Evolutionary conservation across 2,797 vertebrate genomes (phyloP).

Genomic region (Vireo griseus): DNA sequence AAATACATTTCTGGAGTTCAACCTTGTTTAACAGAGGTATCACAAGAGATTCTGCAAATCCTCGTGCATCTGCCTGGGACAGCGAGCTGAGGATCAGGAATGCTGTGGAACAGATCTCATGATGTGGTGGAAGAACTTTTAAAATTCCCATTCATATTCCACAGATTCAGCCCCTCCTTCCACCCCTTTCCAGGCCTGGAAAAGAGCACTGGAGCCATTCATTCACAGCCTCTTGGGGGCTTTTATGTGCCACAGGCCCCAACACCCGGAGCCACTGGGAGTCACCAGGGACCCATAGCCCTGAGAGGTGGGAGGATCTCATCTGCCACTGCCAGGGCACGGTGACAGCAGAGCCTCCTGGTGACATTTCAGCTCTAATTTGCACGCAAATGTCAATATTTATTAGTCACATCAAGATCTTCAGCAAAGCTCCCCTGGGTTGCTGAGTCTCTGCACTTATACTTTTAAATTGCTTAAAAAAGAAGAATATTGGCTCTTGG

Average conservation of each 20-base stretch:
- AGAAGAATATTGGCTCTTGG: background rate
- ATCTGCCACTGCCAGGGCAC: background rate
- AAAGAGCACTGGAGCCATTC: background rate
- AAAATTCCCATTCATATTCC: background rate
- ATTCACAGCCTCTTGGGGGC: background rate
- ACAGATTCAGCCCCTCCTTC: background rate
- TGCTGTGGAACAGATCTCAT: background rate
- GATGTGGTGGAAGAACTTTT: fast-evolving
- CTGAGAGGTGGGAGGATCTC: background rate
- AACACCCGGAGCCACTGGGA: background rate
- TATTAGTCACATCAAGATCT: slow-evolving; percentile 27
- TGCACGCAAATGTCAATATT: slow-evolving; percentile 57
- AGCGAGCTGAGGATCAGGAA: fast-evolving
- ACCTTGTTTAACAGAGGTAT: background rate
- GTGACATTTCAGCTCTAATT: slow-evolving; percentile 43
- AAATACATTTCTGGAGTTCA: background rate
- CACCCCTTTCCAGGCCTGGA: background rate
- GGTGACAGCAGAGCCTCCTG: background rate
- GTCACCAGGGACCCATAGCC: background rate
- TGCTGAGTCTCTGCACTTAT: background rate
- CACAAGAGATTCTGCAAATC: background rate
- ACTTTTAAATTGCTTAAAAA: background rate
- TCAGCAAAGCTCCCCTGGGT: background rate
- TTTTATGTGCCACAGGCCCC: background rate
- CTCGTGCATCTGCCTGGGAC: background rate